Conservation (phyloP, 1,140 invertebrate genomes). For the Zaprionus taronus region DNA sequence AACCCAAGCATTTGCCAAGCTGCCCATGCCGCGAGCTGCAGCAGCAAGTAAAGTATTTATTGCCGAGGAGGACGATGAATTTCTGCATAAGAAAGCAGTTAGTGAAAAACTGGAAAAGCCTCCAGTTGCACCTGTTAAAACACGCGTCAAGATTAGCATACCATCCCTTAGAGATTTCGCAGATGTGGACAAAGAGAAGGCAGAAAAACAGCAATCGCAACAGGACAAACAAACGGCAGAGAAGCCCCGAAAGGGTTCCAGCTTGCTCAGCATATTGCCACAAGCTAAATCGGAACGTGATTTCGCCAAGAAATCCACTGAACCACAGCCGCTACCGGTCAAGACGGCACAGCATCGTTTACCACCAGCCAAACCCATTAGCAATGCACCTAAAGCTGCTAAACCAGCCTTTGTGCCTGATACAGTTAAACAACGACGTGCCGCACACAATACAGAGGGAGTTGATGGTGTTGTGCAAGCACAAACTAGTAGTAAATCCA, state of each 20-base stretch:
- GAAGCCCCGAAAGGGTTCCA: constrained; percentile 72
- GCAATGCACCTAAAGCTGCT: not conserved
- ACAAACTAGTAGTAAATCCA: constrained; percentile 11
- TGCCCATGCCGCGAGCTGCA: constrained; percentile 61
- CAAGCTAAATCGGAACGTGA: constrained; percentile 85
- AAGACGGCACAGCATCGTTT: not conserved
- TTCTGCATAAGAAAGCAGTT: constrained; percentile 86
- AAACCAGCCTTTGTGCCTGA: constrained; percentile 71
- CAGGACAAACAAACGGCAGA: constrained; percentile 57
- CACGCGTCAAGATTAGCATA: constrained; percentile 80
- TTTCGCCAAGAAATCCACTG: constrained; percentile 64
- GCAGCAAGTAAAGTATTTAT: constrained; percentile 36
- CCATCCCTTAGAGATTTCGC: constrained; percentile 85
- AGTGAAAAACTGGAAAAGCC: constrained; percentile 54
- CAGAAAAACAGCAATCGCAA: constrained; percentile 69
- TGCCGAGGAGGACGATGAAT: constrained; percentile 86
- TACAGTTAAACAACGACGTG: constrained; percentile 66
- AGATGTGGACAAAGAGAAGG: constrained; percentile 85
- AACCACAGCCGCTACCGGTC: not conserved
- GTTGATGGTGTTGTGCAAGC: constrained; percentile 54
- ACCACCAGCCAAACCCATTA: not conserved
- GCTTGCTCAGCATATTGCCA: constrained; percentile 86
- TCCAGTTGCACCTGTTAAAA: constrained; percentile 59
- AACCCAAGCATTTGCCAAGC: constrained; percentile 60
- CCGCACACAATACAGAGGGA: constrained; percentile 74